Evolutionary conservation across 2,888 invertebrate species (phyloP).

Genomic region (Pycnomerus fuliginosus): DNA sequence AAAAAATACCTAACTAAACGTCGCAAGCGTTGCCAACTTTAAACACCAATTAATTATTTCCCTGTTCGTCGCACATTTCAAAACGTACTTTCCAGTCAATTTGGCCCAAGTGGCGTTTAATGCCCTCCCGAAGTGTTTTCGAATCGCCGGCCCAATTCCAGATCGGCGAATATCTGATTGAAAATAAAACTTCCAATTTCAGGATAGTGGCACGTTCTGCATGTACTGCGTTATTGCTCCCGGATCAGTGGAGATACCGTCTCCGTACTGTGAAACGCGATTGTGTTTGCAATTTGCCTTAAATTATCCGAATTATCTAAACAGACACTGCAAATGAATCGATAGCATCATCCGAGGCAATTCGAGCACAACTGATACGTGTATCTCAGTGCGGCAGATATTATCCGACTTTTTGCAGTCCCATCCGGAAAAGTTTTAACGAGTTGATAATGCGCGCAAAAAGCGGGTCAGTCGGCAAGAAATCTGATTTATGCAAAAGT

Average conservation of each 20-base stretch:
- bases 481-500: conserved; percentile 19
- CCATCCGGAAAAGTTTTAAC: conserved; percentile 14
- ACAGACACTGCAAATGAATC: conserved; percentile 42
- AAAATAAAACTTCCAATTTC: no score
- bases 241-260: conserved; percentile 34
- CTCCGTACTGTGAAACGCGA: conserved; percentile 42
- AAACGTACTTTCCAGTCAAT: no score
- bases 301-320: conserved; percentile 44
- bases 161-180: no score
- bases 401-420: conserved; percentile 5
- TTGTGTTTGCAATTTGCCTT: conserved; percentile 45
- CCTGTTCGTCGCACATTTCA: no score
- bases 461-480: conserved; percentile 8
- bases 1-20: no score
- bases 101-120: no score
- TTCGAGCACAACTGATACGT: conserved; percentile 16
- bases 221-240: conserved; percentile 12
- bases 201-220: conserved; percentile 16
- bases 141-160: no score
- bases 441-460: conserved; percentile 9
- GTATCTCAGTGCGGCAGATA: no score
- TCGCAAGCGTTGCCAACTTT: no score
- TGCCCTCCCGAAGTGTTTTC: no score
- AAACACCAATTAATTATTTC: no score
- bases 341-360: conserved; percentile 35